phyloP scores from a whole-genome alignment of 2,113 vertebrate species.

The Sinosuthora webbiana region DNA sequence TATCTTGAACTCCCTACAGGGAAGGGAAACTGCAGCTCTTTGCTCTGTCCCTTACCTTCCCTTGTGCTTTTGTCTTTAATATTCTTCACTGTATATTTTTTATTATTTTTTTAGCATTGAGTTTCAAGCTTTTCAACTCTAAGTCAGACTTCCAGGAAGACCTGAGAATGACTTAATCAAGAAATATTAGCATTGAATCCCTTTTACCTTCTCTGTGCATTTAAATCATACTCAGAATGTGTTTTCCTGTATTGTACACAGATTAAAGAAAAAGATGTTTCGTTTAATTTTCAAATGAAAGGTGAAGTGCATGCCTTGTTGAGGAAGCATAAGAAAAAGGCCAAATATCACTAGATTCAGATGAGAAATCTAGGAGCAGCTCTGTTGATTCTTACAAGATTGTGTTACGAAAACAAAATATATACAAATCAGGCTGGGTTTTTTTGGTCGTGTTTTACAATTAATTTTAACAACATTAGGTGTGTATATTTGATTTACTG shows the following conservation, averaged over 20 bases:
- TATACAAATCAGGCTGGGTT: neutral
- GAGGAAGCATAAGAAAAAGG: neutral
- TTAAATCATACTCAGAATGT: neutral
- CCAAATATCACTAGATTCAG: neutral
- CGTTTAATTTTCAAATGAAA: neutral
- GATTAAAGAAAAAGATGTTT: neutral
- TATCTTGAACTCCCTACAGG: neutral
- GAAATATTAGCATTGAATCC: neutral
- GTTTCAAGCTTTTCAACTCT: neutral
- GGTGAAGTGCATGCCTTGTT: neutral
- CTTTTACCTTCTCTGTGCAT: neutral
- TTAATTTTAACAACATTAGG: neutral
- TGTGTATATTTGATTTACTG: neutral
- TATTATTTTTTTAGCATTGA: neutral
- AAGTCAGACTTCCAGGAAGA: neutral
- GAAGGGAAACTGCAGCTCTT: neutral
- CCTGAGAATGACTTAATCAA: neutral
- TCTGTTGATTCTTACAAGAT: neutral
- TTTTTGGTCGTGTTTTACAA: neutral
- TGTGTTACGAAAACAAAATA: accelerated
- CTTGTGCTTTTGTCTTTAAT: neutral
- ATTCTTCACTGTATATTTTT: neutral
- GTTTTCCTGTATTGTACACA: neutral
- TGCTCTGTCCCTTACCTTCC: neutral
- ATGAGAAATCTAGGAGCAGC: neutral